Percentiles rank a stretch among this genome's conserved stretches.
These are phyloP conservation scores for Dendrolimus punctatus DNA, from an alignment of 1,140 invertebrate species.

Conservation along the genomic window DNA sequence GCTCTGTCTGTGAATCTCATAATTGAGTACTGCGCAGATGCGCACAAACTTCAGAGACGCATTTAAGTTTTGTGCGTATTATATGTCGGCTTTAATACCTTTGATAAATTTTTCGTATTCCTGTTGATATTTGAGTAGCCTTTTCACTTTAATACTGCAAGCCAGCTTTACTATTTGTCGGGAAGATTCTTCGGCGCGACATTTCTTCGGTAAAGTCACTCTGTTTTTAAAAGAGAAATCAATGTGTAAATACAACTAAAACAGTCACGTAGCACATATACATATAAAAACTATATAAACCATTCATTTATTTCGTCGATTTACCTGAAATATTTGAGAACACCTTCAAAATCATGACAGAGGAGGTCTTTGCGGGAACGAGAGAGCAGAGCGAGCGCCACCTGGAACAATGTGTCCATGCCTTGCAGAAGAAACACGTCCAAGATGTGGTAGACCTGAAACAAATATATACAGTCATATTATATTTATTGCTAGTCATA, in stretches of 20 bases:
- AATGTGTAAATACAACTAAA: too few relatives aligned
- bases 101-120: slow-evolving; percentile 79
- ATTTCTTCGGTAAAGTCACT: slow-evolving; percentile 96
- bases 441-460: slow-evolving; percentile 89
- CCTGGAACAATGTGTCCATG: slow-evolving; percentile 95
- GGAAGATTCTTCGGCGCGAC: slow-evolving; percentile 91
- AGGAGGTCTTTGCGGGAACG: slow-evolving; percentile 96
- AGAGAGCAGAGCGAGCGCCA: slow-evolving; percentile 93
- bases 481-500: neutral
- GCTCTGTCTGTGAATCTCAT: too few relatives aligned
- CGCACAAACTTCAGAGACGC: too few relatives aligned
- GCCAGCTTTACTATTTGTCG: slow-evolving; percentile 92
- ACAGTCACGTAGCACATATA: too few relatives aligned
- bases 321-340: slow-evolving; percentile 86
- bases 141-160: slow-evolving; percentile 93
- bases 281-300: neutral
- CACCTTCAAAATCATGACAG: slow-evolving; percentile 95
- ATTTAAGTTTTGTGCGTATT: too few relatives aligned
- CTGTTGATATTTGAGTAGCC: slow-evolving; percentile 96
- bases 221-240: slow-evolving; percentile 78
- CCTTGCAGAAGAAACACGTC: slow-evolving; percentile 97
- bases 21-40: too few relatives aligned
- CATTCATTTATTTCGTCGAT: neutral
- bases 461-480: neutral
- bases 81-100: slow-evolving; percentile 24